Base-by-base conservation (phyloP, 2,888 invertebrate species). In the Cotesia congregata region DNA sequence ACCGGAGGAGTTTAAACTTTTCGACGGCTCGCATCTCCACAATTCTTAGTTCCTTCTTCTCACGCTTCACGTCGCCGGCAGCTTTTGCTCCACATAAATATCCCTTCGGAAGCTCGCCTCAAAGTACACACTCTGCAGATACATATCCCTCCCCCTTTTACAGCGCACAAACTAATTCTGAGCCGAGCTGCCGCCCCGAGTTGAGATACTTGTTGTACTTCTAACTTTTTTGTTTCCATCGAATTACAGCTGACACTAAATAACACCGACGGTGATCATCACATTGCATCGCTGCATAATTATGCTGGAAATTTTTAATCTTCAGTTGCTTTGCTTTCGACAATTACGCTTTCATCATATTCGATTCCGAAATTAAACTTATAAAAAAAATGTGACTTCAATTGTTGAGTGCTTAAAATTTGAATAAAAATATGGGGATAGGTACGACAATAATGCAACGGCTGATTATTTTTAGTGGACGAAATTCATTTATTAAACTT, bases 1-100 rank as follows among this genome's bases (percentile, higher is more conserved):
- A 77, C 67, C 72, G 71, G 78, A 67, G 75, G 77, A 79, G 77
- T 88, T 88, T 81, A 70, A 85, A 89, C 88, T 88, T 88, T 88
- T 87, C 87, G 85, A 83, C 87, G 84, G 84, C 85, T 83, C 84
- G 83, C 83, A 85, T 79, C 78, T 79, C 78, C 80, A 78, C 80
- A 80, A 82, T 81, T 83, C 82, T 77, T 78, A 80, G 12, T 71
- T 68, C 77, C 39, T n/a, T 74, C 76, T 77, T 78, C 79, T 80
- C 67, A 62, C 65, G 70, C 80, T 80, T 79, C 68, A 71, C 65
- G 62, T 76, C 74, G 50, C 65, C 67, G 74, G 75, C 74, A 70
- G 69, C 78, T 75, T 77, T 74, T 76, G 76, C 80, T 79, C 80
- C 82, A 81, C 84, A 83, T 84, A 84, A 86, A 84, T 85, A 86